Conservation (phyloP, 2,113 vertebrate genomes). For the Mobula birostris region DNA sequence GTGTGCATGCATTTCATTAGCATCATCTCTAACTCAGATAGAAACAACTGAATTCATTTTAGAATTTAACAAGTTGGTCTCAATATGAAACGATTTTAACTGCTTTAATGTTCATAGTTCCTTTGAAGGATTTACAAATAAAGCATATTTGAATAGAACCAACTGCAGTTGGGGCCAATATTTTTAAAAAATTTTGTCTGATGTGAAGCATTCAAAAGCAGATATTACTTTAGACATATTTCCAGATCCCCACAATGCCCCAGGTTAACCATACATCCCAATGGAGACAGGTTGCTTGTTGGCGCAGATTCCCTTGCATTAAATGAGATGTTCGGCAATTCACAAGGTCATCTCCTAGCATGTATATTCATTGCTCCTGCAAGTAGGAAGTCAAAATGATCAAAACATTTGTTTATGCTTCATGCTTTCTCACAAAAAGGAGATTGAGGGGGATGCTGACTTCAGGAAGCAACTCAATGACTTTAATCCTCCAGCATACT, state of each 20-base stretch:
- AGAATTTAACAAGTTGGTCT: background rate
- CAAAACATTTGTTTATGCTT: background rate
- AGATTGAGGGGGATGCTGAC: no score
- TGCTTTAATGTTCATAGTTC: background rate
- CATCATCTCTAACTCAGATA: background rate
- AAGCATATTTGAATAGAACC: background rate
- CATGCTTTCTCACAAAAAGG: background rate
- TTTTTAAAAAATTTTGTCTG: background rate
- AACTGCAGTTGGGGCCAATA: background rate
- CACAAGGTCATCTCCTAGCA: background rate
- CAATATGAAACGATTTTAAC: background rate
- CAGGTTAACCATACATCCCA: background rate
- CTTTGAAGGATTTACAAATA: background rate
- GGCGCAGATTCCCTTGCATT: background rate
- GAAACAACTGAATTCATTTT: background rate
- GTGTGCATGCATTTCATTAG: background rate
- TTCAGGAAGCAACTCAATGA: constrained; percentile 20
- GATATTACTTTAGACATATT: background rate
- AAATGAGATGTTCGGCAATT: background rate
- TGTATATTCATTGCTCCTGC: background rate
- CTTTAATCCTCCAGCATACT: constrained; percentile 25
- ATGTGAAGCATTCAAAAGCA: background rate
- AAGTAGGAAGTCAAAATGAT: background rate
- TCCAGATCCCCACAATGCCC: background rate
- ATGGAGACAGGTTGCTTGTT: background rate